Conservation (phyloP, 2,888 invertebrate species). For the Schizaphis graminum region DNA sequence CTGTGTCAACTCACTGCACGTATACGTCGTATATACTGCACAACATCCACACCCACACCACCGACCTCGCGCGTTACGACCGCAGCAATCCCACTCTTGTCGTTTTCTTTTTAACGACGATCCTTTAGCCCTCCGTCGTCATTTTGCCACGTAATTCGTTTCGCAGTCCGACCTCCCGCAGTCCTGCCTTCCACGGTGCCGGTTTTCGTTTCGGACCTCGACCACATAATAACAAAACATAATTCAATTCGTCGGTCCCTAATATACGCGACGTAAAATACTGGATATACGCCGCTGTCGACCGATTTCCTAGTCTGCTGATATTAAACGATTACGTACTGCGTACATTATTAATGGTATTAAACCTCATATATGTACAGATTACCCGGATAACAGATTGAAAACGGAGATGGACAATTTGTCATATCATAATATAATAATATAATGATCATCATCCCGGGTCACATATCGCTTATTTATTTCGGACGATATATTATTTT, state of each 20-base stretch:
- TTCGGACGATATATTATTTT: neutral
- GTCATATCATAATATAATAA: neutral
- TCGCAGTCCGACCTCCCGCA: neutral
- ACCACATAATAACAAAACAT: neutral
- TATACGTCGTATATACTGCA: neutral
- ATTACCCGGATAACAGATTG: neutral
- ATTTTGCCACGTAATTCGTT: neutral
- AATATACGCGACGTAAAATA: neutral
- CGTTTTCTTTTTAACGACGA: neutral
- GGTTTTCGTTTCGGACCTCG: neutral
- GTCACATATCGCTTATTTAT: neutral
- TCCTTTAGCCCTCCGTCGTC: neutral
- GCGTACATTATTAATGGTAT: too few relatives aligned
- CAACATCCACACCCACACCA: neutral
- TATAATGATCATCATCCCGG: neutral
- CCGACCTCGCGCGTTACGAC: neutral
- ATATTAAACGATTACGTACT: too few relatives aligned
- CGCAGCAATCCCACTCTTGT: neutral
- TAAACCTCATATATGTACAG: neutral
- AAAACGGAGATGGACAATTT: neutral
- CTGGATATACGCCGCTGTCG: too few relatives aligned
- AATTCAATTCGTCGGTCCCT: neutral
- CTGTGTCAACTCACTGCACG: slow-evolving; percentile 2
- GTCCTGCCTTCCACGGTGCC: neutral
- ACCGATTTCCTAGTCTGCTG: too few relatives aligned